Evolutionary conservation across 2,797 vertebrate species (phyloP), one percentile per base, ranked within the genome.

Genomic region (Aselliscus stoliczkanus): DNA sequence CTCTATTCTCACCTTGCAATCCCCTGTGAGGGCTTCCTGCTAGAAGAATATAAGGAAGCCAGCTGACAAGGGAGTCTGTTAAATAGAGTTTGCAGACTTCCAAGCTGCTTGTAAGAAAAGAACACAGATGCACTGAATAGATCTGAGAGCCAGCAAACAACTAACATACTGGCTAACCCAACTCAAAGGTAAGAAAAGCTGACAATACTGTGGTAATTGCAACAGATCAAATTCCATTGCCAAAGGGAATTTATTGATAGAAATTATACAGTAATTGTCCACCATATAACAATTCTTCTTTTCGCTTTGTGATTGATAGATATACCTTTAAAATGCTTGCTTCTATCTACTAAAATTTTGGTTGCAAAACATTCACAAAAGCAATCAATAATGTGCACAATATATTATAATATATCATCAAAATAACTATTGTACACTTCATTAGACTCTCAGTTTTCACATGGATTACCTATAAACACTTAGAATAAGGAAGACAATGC

Each of bases 321-420:
- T 73, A 79, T 80, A 56, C 27, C 25, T 81, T 86, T 84, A 37
- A 96, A 96, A 81, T 27, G 21, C 4, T 86, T 93, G 44, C 21
- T 94, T 69, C 23, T 60, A 37, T 87, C 89, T 72, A 54, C 58
- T 87, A 64, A 65, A 58, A 76, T 70, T 86, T 86, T n/a, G 2
- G 31, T 73, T 65, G 67, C 44, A 79, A 94, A 83, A 25, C 54
- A 90, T 62, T 73, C 69, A 77, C 82, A 34, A 94, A 95, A 95
- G 39, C 14, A 86, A 84, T 54, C 39, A 54, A 50, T 81, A 70
- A 21, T 27, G 44, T 20, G 21, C 21, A 31, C 52, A 50, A 21
- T 58, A 47, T 62, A 73, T 69, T 72, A 44, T 18, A 44, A 47
- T n/a, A 58, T 7, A 18, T 20, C 64, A 83, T 79, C 89, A 93